Percentiles rank a stretch among this genome's conserved stretches.
Evolutionary conservation across 2,797 vertebrate genomes (phyloP).

Genomic region (Sitta carolinensis): DNA sequence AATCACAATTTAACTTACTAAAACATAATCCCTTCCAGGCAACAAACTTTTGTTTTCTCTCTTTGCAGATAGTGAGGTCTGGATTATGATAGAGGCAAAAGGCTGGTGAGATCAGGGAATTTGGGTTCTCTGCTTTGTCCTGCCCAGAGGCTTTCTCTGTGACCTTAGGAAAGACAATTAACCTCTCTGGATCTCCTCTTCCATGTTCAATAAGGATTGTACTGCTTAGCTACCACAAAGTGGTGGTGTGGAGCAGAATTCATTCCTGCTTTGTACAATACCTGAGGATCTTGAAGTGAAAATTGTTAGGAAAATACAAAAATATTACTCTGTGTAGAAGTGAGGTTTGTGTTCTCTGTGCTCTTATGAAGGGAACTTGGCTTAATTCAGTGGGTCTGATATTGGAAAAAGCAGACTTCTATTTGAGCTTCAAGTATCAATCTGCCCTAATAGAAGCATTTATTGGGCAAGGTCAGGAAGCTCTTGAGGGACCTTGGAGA

Average conservation of each 20-base stretch:
- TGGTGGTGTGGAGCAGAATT: constrained; percentile 63
- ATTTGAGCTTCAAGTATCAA: neutral
- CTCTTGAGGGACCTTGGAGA: neutral
- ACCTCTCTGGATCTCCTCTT: constrained; percentile 32
- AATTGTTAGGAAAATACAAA: constrained; percentile 14
- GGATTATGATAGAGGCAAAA: neutral
- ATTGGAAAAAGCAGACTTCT: neutral
- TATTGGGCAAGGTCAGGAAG: constrained; percentile 8
- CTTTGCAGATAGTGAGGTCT: constrained; percentile 1
- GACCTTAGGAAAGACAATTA: constrained; percentile 58
- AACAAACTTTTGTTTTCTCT: constrained; percentile 40
- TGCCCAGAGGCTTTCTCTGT: constrained; percentile 29
- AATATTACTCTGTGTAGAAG: neutral
- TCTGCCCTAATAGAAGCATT: neutral
- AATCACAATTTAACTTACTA: neutral
- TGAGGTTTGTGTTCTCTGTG: neutral
- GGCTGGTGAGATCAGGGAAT: neutral
- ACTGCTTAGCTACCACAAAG: constrained; percentile 46
- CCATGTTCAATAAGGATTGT: constrained; percentile 22
- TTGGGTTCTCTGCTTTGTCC: constrained; percentile 21
- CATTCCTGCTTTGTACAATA: neutral
- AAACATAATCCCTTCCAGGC: constrained; percentile 11
- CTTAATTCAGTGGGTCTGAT: neutral
- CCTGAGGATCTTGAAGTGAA: neutral
- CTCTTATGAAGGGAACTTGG: neutral